Base-by-base conservation (phyloP, 2,888 invertebrate species). In the Cryptus armator region DNA sequence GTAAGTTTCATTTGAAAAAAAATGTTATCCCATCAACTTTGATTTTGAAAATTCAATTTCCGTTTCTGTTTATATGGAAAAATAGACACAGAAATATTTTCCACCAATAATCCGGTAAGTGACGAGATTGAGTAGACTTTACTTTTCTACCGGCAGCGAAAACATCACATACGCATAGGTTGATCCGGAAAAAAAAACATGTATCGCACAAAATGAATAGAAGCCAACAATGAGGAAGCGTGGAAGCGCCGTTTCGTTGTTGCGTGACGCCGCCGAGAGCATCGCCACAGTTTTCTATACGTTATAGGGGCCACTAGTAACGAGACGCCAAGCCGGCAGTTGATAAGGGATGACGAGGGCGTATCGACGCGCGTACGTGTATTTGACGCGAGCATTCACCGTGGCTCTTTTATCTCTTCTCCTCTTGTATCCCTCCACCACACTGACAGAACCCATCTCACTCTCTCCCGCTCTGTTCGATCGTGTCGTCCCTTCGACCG, bases 311-410 rank as follows among this genome's bases (percentile, higher is more conserved):
- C 77, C 56, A 64, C 12, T 29, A 82, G 83, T 64, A 81, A 72
- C 82, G 56, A 66, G 77, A 51, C 76, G 29, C 67, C 51, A 74
- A 80, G 67, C 78, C 68, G 80, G 71, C 59, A 77, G 80, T 81
- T 71, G 76, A 86, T 67, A 79, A 85, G 82, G 86, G 81, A 87
- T 81, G 87, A 87, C 84, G 83, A 76, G 71, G 80, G 84, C 67
- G 70, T 86, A 88, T 87, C 87, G 86, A 71, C 83, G 77, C 77
- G 70, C 83, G 84, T 84, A 80, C 82, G 81, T 85, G 87, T 78
- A 83, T 89, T 87, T 86, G 89, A 89, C 88, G 85, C 78, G 87
- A 81, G 85, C 84, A 86, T 88, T 88, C 87, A 86, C 71, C 74
- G 70, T 66, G 66, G 24, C 77, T 78, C 62, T 81, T 81, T 81